phyloP scores from a whole-genome alignment of 2,797 vertebrate species.

The Siniperca obscura region DNA sequence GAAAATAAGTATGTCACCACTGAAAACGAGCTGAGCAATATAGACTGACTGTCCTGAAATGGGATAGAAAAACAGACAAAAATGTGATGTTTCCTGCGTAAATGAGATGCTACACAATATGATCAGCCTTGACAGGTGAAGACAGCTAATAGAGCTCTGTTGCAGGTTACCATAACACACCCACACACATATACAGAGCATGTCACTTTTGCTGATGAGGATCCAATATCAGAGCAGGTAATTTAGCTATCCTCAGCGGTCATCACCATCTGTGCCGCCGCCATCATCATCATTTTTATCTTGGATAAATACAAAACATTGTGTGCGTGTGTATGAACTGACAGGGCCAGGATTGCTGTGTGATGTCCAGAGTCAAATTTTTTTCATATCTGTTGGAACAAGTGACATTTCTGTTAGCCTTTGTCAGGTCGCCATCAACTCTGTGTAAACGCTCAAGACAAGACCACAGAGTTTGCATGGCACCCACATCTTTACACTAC shows the following conservation, averaged over 20 bases:
- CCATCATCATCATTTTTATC: slow-evolving; percentile 70
- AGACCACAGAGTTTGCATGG: slow-evolving; percentile 20
- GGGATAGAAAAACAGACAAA: slow-evolving; percentile 63
- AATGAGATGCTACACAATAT: slow-evolving; percentile 76
- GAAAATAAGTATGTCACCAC: slow-evolving; percentile 44
- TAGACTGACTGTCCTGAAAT: slow-evolving; percentile 55
- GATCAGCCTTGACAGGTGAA: slow-evolving; percentile 75
- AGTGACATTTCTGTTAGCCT: slow-evolving; percentile 73
- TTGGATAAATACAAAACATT: slow-evolving; percentile 74
- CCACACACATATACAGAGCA: slow-evolving; percentile 35
- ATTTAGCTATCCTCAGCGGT: slow-evolving; percentile 76
- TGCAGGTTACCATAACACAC: slow-evolving; percentile 39
- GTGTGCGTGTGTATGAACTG: slow-evolving; percentile 44
- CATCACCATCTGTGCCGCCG: slow-evolving; percentile 51
- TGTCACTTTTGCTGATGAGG: slow-evolving; percentile 77
- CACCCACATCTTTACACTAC: slow-evolving; percentile 25
- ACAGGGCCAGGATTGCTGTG: slow-evolving; percentile 64
- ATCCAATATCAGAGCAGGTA: slow-evolving; percentile 79
- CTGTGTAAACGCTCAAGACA: slow-evolving; percentile 55
- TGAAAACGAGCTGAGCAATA: slow-evolving; percentile 66
- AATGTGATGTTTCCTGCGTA: slow-evolving; percentile 73
- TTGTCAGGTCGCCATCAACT: slow-evolving; percentile 55
- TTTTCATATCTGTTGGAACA: slow-evolving; percentile 62
- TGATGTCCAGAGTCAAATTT: slow-evolving; percentile 44
- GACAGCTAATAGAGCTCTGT: slow-evolving; percentile 79